Percentiles rank a stretch among this genome's conserved stretches.
Evolutionary conservation across 2,888 invertebrate species (phyloP).

Genomic region (Idaea aversata): DNA sequence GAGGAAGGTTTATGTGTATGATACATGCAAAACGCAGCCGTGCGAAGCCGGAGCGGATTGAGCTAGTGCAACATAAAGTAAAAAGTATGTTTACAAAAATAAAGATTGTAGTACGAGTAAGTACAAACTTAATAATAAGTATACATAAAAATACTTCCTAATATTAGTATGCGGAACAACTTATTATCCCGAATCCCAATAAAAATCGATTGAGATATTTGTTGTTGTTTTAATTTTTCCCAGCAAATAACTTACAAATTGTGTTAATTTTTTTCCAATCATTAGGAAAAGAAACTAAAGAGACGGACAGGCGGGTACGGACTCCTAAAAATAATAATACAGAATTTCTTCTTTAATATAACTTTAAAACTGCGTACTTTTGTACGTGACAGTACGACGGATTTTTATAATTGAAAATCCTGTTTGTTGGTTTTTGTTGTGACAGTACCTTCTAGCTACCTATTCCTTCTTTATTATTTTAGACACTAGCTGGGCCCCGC

Average conservation of each 20-base stretch:
- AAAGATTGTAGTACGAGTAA: too few species aligned
- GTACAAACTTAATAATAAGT: too few species aligned
- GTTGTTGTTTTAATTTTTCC: background rate
- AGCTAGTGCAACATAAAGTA: too few species aligned
- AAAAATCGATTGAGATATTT: background rate
- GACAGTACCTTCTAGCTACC: background rate
- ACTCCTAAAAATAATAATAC: background rate
- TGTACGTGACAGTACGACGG: background rate
- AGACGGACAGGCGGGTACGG: background rate
- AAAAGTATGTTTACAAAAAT: too few species aligned
- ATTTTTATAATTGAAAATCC: background rate
- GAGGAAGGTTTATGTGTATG: too few species aligned
- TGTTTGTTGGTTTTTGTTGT: background rate
- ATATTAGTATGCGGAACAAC: too few species aligned
- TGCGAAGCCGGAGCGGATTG: too few species aligned
- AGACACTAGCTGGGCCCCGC: too few species aligned
- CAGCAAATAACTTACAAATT: background rate
- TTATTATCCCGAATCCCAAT: background rate
- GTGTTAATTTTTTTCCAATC: background rate
- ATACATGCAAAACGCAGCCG: too few species aligned
- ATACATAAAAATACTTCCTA: too few species aligned
- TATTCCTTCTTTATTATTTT: too few species aligned
- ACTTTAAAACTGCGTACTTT: background rate
- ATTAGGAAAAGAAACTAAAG: background rate
- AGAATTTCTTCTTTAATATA: background rate